Evolutionary conservation across 2,888 invertebrate genomes (phyloP).

Genomic region (Malthinus flaveolus): DNA sequence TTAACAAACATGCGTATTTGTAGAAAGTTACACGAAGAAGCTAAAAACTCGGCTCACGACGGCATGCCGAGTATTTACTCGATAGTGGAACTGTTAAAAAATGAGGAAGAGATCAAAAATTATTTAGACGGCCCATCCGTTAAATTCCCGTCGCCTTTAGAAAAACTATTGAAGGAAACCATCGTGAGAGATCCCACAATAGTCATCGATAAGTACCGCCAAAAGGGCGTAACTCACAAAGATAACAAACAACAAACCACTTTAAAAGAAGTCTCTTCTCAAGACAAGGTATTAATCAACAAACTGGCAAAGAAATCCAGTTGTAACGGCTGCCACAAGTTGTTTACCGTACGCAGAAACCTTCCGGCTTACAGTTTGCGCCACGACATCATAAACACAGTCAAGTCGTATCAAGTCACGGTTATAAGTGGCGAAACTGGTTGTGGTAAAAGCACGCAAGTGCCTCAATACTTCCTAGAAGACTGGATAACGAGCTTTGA

Average conservation of each 20-base stretch:
- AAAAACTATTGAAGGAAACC: constrained; percentile 50
- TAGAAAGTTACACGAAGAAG: constrained; percentile 69
- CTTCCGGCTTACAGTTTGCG: constrained; percentile 76
- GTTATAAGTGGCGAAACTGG: constrained; percentile 86
- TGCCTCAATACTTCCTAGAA: constrained; percentile 93
- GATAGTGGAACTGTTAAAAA: constrained; percentile 70
- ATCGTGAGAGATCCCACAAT: constrained; percentile 38
- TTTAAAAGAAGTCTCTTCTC: constrained; percentile 60
- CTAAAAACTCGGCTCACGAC: constrained; percentile 64
- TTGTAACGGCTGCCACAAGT: constrained; percentile 66
- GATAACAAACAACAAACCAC: constrained; percentile 58
- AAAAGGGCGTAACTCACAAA: constrained; percentile 62
- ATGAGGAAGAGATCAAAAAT: constrained; percentile 66
- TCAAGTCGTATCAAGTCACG: constrained; percentile 66
- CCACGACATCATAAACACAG: constrained; percentile 67
- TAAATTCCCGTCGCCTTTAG: constrained; percentile 63
- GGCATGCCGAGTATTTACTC: constrained; percentile 75
- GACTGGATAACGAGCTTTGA: constrained; percentile 72
- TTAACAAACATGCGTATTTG: constrained; percentile 68
- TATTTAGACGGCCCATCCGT: constrained; percentile 63
- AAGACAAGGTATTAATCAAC: constrained; percentile 65
- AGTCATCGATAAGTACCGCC: constrained; percentile 64
- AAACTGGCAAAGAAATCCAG: constrained; percentile 64
- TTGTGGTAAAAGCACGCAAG: constrained; percentile 84
- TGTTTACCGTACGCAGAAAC: constrained; percentile 65